Percentiles rank a stretch among this genome's conserved stretches.
Conservation (phyloP, 2,888 invertebrate species). For the Dasysyrphus tricinctus region DNA sequence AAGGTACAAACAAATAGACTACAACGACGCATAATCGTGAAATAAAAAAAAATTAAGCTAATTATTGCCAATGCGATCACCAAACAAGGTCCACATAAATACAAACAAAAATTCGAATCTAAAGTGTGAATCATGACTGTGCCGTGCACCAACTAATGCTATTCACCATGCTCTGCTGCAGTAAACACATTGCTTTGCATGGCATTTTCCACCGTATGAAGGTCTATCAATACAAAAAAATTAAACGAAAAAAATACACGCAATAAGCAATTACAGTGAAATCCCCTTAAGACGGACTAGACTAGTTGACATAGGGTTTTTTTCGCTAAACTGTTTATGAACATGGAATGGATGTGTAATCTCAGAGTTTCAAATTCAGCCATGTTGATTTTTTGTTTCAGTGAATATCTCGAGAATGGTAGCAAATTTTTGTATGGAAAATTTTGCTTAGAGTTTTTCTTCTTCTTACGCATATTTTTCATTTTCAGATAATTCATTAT, state of each 20-base stretch:
- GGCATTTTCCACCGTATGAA: constrained; percentile 3
- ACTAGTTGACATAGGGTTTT: neutral
- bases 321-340: neutral
- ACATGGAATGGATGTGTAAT: too few species aligned
- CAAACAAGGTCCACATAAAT: constrained; percentile 12
- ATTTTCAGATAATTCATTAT: too few species aligned
- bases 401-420: too few species aligned
- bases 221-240: neutral
- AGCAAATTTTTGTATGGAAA: too few species aligned
- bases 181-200: constrained; percentile 4
- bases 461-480: too few species aligned
- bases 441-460: too few species aligned
- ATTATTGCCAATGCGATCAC: neutral
- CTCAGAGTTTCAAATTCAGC: too few species aligned
- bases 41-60: neutral
- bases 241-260: neutral
- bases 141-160: neutral
- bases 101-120: neutral
- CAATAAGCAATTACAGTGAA: neutral
- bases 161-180: constrained; percentile 1
- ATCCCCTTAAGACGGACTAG: neutral
- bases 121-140: constrained; percentile 4
- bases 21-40: neutral
- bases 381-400: too few species aligned
- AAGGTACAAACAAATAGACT: neutral